Percentiles rank a stretch among this genome's conserved stretches.
These are phyloP conservation scores for Falco berigora DNA, from an alignment of 2,797 vertebrate species.

Conservation along the genomic window DNA sequence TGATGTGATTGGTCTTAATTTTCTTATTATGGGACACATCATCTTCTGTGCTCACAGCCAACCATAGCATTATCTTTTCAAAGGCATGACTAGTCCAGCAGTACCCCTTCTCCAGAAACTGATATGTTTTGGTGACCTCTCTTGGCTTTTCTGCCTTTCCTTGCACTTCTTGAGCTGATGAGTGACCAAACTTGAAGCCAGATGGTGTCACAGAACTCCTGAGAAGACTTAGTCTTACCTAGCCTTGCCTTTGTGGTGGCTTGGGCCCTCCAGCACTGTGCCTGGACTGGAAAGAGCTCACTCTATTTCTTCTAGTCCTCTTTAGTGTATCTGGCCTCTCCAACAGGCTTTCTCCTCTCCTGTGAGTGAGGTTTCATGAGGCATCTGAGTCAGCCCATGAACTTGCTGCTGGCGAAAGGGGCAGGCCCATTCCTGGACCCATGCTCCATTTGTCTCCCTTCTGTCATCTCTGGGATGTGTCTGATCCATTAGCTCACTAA, in stretches of 20 bases:
- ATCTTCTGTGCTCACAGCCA: neutral
- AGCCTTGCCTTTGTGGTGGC: neutral
- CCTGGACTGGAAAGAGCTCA: neutral
- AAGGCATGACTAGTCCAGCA: neutral
- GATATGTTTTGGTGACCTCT: neutral
- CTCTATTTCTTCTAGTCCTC: neutral
- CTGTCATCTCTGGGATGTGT: constrained; percentile 39
- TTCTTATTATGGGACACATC: neutral
- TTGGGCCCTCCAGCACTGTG: neutral
- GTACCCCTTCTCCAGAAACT: neutral
- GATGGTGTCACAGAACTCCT: neutral
- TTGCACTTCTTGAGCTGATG: neutral
- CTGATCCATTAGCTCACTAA: constrained; percentile 29
- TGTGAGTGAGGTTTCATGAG: neutral
- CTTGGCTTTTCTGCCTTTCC: neutral
- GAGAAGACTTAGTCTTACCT: neutral
- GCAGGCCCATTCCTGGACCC: neutral
- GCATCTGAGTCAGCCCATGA: neutral
- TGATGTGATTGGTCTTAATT: neutral
- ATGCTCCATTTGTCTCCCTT: constrained; percentile 31
- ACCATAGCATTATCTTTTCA: neutral
- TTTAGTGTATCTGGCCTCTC: neutral
- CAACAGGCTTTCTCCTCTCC: neutral
- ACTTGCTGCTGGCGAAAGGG: constrained; percentile 31
- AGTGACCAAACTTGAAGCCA: neutral